Evolutionary conservation across 2,797 vertebrate species (phyloP).

Genomic region (Epinephelus coioides): DNA sequence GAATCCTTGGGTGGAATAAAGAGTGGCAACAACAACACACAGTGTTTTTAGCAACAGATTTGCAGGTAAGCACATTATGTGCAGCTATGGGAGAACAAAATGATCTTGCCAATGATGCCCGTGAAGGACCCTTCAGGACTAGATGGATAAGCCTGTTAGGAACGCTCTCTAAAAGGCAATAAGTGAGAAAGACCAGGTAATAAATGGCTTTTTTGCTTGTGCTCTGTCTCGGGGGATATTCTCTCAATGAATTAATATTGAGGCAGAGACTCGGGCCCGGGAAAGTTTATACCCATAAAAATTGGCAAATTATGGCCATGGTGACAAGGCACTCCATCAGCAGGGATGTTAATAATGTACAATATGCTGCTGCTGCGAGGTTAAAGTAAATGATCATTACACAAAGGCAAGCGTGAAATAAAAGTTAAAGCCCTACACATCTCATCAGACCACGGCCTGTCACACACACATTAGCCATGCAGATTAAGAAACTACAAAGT

Average conservation of each 20-base stretch:
- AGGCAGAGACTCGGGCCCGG: conserved; percentile 63
- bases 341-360: conserved; percentile 79
- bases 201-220: conserved; percentile 75
- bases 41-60: conserved; percentile 30
- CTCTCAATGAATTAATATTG: conserved; percentile 84
- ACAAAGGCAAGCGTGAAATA: conserved; percentile 73
- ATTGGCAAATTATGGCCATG: conserved; percentile 84
- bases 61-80: conserved; percentile 52
- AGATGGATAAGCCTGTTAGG: conserved; percentile 81
- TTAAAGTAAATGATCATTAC: conserved; percentile 80
- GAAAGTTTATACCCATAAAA: conserved; percentile 83
- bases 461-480: conserved; percentile 45
- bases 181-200: conserved; percentile 75
- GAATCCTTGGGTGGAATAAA: conserved; percentile 12
- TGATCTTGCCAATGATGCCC: conserved; percentile 62
- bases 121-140: conserved; percentile 76
- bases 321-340: conserved; percentile 85
- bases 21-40: conserved; percentile 21
- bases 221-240: conserved; percentile 72
- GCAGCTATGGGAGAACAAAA: conserved; percentile 61
- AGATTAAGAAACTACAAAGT: conserved; percentile 22
- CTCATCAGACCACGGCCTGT: conserved; percentile 32
- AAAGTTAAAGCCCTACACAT: conserved; percentile 48
- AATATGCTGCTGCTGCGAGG: conserved; percentile 75
- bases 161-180: conserved; percentile 78